phyloP scores from a whole-genome alignment of 2,797 vertebrate species.

The Pogoniulus pusillus region DNA sequence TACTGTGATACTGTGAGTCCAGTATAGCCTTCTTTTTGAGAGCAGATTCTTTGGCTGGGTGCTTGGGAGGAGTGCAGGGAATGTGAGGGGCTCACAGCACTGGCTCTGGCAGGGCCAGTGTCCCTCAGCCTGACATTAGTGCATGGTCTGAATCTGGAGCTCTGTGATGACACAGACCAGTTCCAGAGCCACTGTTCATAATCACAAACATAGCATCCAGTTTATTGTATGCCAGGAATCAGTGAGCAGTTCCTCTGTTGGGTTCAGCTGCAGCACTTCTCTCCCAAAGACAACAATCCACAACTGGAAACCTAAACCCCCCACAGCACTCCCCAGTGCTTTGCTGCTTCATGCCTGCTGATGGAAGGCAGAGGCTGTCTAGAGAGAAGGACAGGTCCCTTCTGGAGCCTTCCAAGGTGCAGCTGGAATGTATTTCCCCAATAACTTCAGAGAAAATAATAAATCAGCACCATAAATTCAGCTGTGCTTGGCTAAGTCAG shows the following conservation, averaged over 20 bases:
- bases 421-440: neutral
- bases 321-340: neutral
- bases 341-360: neutral
- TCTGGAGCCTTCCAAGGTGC: neutral
- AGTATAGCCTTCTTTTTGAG: neutral
- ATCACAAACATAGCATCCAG: neutral
- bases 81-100: accelerated
- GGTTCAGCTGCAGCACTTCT: neutral
- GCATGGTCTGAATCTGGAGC: neutral
- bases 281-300: neutral
- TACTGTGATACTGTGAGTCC: too few species aligned
- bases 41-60: neutral
- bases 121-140: neutral
- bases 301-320: neutral
- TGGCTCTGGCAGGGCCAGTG: neutral
- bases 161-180: neutral
- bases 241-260: accelerated
- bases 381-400: neutral
- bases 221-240: neutral
- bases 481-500: neutral
- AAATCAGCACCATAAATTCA: neutral
- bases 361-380: neutral
- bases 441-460: neutral
- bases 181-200: neutral
- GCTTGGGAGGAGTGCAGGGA: neutral